Percentiles rank a stretch among this genome's conserved stretches.
phyloP scores from a whole-genome alignment of 2,888 invertebrate genomes.

The Drosophila mettleri region DNA sequence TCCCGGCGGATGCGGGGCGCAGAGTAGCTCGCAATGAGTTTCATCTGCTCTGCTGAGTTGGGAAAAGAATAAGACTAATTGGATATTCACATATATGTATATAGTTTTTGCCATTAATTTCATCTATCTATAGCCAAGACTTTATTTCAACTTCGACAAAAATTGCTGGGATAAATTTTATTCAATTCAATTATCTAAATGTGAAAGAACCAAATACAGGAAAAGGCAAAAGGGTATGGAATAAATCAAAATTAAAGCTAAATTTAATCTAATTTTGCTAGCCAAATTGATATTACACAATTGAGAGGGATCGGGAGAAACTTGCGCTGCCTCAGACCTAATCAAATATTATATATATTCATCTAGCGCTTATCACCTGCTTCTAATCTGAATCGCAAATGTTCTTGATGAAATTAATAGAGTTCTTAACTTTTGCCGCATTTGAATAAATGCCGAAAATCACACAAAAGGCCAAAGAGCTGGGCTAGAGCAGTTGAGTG shows the following conservation, averaged over 20 bases:
- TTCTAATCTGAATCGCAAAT: constrained; percentile 36
- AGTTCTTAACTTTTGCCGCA: constrained; percentile 58
- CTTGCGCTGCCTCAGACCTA: neutral
- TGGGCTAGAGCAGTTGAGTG: constrained; percentile 12
- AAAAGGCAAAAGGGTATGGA: neutral
- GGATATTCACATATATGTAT: constrained; percentile 2
- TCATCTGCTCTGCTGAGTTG: constrained; percentile 8
- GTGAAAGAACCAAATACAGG: neutral
- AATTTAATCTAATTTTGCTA: neutral
- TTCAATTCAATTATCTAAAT: neutral
- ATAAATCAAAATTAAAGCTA: neutral
- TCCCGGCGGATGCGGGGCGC: neutral
- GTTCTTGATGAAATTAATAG: constrained; percentile 58
- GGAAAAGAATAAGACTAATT: constrained; percentile 3
- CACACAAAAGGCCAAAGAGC: constrained; percentile 54
- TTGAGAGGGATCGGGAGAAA: neutral
- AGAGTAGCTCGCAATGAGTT: constrained; percentile 3
- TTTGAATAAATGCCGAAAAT: constrained; percentile 60
- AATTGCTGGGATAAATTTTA: neutral
- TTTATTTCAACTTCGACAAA: neutral
- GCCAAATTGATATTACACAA: neutral
- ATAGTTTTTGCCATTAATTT: constrained; percentile 17
- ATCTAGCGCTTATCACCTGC: neutral
- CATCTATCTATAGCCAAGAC: neutral
- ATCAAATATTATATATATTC: constrained; percentile 1